These are phyloP conservation scores for Agrotis exclamationis DNA, from an alignment of 2,888 invertebrate genomes.

Conservation along the genomic window DNA sequence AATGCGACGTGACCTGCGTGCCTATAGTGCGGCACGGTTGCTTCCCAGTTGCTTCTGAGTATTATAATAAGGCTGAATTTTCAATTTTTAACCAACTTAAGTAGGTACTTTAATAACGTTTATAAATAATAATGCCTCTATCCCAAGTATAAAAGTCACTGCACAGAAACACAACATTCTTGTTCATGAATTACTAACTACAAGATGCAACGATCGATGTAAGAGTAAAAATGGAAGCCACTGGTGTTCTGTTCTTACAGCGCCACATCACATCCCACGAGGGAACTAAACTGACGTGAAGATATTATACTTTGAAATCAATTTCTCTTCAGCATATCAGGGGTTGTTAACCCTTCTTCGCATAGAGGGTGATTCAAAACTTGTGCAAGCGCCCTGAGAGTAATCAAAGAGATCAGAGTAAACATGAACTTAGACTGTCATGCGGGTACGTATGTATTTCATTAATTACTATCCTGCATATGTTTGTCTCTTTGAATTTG, in stretches of 20 bases:
- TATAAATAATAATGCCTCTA: no score
- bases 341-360: slow-evolving; percentile 59
- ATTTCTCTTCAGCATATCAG: slow-evolving; percentile 53
- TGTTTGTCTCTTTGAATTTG: slow-evolving; percentile 41
- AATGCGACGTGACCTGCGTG: no score
- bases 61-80: no score
- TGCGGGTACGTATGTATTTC: slow-evolving; percentile 80
- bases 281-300: slow-evolving; percentile 31
- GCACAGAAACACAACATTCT: background rate
- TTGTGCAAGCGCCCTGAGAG: slow-evolving; percentile 52
- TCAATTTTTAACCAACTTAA: no score
- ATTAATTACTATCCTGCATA: slow-evolving; percentile 72
- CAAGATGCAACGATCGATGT: background rate
- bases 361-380: slow-evolving; percentile 59
- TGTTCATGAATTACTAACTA: no score
- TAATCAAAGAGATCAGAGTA: slow-evolving; percentile 82
- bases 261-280: slow-evolving; percentile 13
- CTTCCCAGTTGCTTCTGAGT: no score
- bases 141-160: no score
- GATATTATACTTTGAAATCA: slow-evolving; percentile 59
- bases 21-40: no score
- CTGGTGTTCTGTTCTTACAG: slow-evolving; percentile 15
- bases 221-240: slow-evolving; percentile 11
- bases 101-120: no score
- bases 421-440: slow-evolving; percentile 80